Evolutionary conservation across 2,113 vertebrate species (phyloP).

Genomic region (Hippocampus zosterae): DNA sequence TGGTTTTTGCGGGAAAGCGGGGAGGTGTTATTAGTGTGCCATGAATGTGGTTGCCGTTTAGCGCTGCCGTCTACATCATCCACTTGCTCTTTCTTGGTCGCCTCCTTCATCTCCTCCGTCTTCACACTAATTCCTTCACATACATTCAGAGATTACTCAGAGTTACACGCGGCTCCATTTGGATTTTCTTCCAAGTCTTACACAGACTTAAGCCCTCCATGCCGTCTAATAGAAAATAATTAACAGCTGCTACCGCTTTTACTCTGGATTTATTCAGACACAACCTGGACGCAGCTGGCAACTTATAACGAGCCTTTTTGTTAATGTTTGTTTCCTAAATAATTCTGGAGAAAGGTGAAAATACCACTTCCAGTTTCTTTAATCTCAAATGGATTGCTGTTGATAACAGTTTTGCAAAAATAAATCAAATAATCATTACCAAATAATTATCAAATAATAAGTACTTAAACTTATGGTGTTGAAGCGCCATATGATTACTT

Average conservation of each 20-base stretch:
- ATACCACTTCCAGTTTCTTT: background rate
- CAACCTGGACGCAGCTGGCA: background rate
- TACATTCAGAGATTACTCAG: slow-evolving; percentile 28
- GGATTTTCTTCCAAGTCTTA: slow-evolving; percentile 14
- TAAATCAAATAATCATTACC: background rate
- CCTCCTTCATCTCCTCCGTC: slow-evolving; percentile 26
- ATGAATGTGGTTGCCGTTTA: slow-evolving; percentile 40
- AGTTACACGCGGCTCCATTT: slow-evolving; percentile 16
- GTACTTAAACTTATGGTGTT: background rate
- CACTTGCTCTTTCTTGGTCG: slow-evolving; percentile 30
- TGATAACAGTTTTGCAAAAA: background rate
- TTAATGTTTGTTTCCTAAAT: slow-evolving; percentile 16
- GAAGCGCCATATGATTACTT: background rate
- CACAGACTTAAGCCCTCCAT: slow-evolving; percentile 17
- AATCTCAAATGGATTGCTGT: background rate
- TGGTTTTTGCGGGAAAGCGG: slow-evolving; percentile 28
- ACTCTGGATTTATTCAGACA: slow-evolving; percentile 6
- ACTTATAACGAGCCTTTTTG: background rate
- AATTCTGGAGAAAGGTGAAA: slow-evolving; percentile 26
- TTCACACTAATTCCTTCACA: slow-evolving; percentile 17
- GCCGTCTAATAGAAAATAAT: slow-evolving; percentile 30
- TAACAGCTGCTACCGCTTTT: slow-evolving; percentile 20
- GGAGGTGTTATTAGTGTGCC: slow-evolving; percentile 35
- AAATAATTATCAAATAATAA: background rate
- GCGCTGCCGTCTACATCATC: slow-evolving; percentile 35